Percentiles rank a stretch among this genome's conserved stretches.
Evolutionary conservation across 2,888 invertebrate species (phyloP).

Genomic region (Aleiodes alternator): DNA sequence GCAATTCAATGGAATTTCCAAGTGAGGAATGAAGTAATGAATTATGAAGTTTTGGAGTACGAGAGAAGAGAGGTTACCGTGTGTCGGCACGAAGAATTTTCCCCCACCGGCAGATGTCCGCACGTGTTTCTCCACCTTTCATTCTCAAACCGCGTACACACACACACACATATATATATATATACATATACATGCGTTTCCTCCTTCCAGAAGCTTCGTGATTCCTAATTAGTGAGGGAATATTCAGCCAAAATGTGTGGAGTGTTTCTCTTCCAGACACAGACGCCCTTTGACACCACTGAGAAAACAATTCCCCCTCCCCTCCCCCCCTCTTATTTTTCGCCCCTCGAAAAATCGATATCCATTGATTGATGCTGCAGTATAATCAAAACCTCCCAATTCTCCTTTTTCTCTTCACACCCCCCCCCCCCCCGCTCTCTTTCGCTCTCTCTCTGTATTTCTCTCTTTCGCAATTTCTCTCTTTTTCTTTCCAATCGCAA

Average conservation of each 20-base stretch:
- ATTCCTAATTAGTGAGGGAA: not conserved
- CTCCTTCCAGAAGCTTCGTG: conserved; percentile 2
- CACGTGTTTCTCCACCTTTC: conserved; percentile 29
- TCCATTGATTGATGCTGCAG: conserved; percentile 23
- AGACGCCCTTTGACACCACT: no score
- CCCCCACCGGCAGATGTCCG: conserved; percentile 38
- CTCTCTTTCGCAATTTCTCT: not conserved
- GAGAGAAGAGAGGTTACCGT: conserved; percentile 2
- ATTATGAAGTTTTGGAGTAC: no score
- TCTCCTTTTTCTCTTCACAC: not conserved
- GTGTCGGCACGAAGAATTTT: conserved; percentile 26
- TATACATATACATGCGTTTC: not conserved
- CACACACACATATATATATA: no score
- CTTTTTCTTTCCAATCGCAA: not conserved
- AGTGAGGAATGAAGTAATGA: no score
- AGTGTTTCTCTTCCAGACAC: no score
- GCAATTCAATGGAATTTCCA: no score
- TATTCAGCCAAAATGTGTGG: no score
- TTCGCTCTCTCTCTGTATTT: not conserved
- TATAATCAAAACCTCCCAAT: conserved; percentile 21
- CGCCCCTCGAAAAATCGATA: conserved; percentile 16
- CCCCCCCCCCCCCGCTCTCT: not conserved
- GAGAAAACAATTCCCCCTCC: not conserved
- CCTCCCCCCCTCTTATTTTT: not conserved
- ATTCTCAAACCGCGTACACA: not conserved